These are phyloP conservation scores for Clavelina lepadiformis DNA, from an alignment of 23 tunicate species.

Conservation along the genomic window DNA sequence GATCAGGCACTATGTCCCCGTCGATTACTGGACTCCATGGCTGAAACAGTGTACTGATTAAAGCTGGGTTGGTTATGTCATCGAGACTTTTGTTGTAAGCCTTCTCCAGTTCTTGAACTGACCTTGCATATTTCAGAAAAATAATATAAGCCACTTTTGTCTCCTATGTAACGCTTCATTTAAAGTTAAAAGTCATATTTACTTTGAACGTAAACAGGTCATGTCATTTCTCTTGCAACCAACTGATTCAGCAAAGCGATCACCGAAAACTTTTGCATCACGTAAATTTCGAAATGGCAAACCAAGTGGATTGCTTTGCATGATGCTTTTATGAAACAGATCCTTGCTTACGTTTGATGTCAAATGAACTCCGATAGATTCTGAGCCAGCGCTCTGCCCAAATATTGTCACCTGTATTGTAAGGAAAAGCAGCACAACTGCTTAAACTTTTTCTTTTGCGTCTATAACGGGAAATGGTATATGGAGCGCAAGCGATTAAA, in stretches of 20 bases:
- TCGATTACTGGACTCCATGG: no score
- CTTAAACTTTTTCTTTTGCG: no score
- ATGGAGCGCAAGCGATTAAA: background rate
- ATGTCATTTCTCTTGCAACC: conserved; percentile 43
- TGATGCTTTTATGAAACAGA: conserved; percentile 58
- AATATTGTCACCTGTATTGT: conserved; percentile 84
- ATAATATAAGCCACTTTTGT: background rate
- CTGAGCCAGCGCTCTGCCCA: conserved; percentile 92
- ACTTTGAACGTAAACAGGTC: conserved; percentile 65
- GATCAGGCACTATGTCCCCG: no score
- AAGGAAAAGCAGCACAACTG: no score
- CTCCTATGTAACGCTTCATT: background rate
- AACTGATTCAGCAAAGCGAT: conserved; percentile 45
- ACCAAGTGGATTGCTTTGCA: conserved; percentile 90
- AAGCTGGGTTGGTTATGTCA: background rate
- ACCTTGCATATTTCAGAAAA: background rate
- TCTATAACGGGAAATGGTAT: background rate
- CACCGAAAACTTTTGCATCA: conserved; percentile 69
- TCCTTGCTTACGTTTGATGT: conserved; percentile 34
- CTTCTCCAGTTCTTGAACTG: background rate
- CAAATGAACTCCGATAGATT: conserved; percentile 80
- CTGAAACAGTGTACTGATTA: no score
- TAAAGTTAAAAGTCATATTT: conserved; percentile 3
- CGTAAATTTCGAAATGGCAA: conserved; percentile 51
- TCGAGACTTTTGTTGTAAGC: no score